Percentiles rank a stretch among this genome's conserved stretches.
phyloP scores from a whole-genome alignment of 2,113 vertebrate species.

The Serinus canaria region DNA sequence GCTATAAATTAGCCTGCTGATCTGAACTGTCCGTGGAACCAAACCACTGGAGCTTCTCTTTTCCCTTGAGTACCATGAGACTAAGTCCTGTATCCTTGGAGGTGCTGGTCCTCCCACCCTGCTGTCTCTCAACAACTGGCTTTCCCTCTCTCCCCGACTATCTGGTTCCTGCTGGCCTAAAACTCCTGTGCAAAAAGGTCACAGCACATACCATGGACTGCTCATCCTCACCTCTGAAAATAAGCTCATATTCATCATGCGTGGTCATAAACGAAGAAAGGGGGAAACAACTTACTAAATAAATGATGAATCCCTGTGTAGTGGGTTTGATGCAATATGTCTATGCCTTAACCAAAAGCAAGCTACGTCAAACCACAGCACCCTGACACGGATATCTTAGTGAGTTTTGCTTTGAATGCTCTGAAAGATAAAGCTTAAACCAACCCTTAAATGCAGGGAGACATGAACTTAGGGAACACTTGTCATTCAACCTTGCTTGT shows the following conservation, averaged over 20 bases:
- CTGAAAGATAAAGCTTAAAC: background rate
- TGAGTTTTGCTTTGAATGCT: background rate
- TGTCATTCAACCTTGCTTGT: rapidly evolving
- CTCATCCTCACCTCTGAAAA: background rate
- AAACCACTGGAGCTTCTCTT: background rate
- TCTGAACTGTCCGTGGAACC: background rate
- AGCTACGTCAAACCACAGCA: background rate
- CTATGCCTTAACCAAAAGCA: background rate
- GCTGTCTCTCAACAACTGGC: background rate
- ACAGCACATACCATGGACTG: background rate
- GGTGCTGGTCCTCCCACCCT: background rate
- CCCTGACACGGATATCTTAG: background rate
- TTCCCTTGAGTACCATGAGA: background rate
- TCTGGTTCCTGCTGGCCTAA: background rate
- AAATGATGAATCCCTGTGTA: background rate
- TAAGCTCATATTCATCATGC: background rate
- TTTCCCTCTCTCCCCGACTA: background rate
- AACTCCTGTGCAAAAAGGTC: background rate
- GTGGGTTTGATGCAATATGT: no score
- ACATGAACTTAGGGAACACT: background rate
- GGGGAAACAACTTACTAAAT: background rate
- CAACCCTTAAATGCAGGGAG: background rate
- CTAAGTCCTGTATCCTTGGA: background rate
- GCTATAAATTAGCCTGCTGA: background rate
- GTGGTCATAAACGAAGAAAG: background rate